Base-by-base conservation (phyloP, 2,797 vertebrate genomes). In the Sandelia bainsii region DNA sequence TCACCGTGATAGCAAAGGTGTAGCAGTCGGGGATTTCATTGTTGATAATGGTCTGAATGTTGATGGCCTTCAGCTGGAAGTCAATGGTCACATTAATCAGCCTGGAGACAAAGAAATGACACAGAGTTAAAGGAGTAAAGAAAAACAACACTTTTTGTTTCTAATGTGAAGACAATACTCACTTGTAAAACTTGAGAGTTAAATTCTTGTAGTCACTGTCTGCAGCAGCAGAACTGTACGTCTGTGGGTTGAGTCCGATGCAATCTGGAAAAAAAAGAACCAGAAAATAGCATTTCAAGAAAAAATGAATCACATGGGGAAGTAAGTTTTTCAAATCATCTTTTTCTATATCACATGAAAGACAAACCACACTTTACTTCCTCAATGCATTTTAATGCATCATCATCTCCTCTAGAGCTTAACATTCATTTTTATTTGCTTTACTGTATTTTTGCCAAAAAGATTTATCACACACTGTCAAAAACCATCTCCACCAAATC, bases 21-120 rank as follows among this genome's bases (percentile, higher is more conserved):
- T 98, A 98, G 86, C 97, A 98, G 93, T 99, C 96, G 0, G 97
- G 97, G 78, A 98, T 96, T 83, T 98, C 96, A 0, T 98, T 97
- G 88, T 99, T 96, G 79, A 97, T 95, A 25, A 99, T 96, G 8
- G 96, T 96, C 92, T 98, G 97, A 54, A 98, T 96, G 87, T 99
- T 98, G 85, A 98, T 99, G 58, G 97, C 96, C 87, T 98, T 98
- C 82, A 99, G 90, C 90, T 96, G 94, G 89, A 98, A 99, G 75
- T 94, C 91, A 62, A 99, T 94, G 1, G 96, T 97, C 52, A 99
- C 94, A 7, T 96, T 97, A 83, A 99, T 96, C 83, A 98, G 90
- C 79, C 97, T 98, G 85, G 0, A 67, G 6, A 59, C 9, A 56
- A 22, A 46, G 44, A 51, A 8, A 46, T 17, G 1, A 57, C 13